These are phyloP conservation scores for Brachionus asplanchnoidis DNA, from an alignment of 1,140 invertebrate genomes.

Conservation along the genomic window DNA sequence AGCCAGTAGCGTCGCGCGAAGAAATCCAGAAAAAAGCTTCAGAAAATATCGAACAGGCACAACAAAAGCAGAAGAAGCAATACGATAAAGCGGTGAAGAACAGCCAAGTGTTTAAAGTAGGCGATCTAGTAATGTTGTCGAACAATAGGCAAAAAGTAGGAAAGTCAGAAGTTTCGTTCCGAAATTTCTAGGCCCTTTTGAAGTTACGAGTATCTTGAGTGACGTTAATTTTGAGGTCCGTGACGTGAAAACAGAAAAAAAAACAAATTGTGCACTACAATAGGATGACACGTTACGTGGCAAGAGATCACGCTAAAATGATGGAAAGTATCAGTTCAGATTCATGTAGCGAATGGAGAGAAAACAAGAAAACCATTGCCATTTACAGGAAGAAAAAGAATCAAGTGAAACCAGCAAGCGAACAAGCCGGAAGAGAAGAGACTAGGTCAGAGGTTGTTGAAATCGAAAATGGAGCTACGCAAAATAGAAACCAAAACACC, in stretches of 20 bases:
- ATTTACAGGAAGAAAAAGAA: background rate
- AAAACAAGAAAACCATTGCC: background rate
- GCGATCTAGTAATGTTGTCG: background rate
- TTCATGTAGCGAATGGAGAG: background rate
- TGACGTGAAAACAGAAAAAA: background rate
- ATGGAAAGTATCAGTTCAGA: background rate
- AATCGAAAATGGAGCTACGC: too few species aligned
- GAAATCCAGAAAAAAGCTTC: background rate
- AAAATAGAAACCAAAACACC: background rate
- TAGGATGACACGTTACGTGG: background rate
- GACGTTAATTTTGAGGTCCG: background rate
- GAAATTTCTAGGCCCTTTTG: background rate
- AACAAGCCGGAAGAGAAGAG: background rate
- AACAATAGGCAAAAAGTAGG: background rate
- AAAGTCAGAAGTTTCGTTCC: background rate
- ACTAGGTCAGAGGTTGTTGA: background rate
- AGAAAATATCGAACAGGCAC: background rate
- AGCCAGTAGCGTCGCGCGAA: background rate
- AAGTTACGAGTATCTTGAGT: background rate
- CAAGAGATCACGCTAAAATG: background rate
- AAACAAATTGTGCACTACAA: background rate
- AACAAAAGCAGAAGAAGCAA: background rate
- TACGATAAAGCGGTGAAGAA: background rate
- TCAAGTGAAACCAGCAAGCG: background rate
- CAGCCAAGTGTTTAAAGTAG: background rate